These are phyloP conservation scores for Steatornis caripensis DNA, from an alignment of 2,113 vertebrate genomes.

Conservation along the genomic window DNA sequence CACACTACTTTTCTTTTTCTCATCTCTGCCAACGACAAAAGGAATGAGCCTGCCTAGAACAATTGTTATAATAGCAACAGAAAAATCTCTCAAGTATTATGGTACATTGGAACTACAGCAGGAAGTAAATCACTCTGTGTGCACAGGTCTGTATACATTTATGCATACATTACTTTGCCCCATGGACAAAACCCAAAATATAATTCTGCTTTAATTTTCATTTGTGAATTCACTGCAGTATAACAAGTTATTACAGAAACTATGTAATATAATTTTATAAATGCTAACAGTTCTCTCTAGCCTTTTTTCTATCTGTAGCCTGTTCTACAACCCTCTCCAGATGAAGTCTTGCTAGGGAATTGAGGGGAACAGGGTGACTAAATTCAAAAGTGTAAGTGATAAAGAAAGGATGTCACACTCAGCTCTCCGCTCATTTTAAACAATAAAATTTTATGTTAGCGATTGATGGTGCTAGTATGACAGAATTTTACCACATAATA, in stretches of 20 bases:
- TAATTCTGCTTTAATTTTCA: background rate
- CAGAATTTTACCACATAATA: background rate
- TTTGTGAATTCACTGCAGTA: background rate
- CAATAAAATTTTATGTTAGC: background rate
- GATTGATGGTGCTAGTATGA: background rate
- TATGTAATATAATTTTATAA: background rate
- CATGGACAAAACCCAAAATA: background rate
- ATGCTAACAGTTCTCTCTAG: background rate
- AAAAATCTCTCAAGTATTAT: background rate
- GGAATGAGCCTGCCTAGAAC: background rate
- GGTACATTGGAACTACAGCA: background rate
- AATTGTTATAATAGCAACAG: background rate
- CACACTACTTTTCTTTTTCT: background rate
- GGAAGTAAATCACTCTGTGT: background rate
- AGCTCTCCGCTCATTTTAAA: background rate
- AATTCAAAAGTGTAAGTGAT: background rate
- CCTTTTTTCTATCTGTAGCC: background rate
- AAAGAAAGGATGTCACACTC: background rate
- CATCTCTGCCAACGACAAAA: background rate
- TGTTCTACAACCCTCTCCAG: background rate
- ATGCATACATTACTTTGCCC: background rate
- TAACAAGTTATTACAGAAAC: background rate
- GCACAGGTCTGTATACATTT: background rate
- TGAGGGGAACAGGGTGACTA: background rate
- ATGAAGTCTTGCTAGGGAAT: background rate